These are phyloP conservation scores for Thunnus albacares DNA, from an alignment of 2,797 vertebrate species.

Conservation along the genomic window DNA sequence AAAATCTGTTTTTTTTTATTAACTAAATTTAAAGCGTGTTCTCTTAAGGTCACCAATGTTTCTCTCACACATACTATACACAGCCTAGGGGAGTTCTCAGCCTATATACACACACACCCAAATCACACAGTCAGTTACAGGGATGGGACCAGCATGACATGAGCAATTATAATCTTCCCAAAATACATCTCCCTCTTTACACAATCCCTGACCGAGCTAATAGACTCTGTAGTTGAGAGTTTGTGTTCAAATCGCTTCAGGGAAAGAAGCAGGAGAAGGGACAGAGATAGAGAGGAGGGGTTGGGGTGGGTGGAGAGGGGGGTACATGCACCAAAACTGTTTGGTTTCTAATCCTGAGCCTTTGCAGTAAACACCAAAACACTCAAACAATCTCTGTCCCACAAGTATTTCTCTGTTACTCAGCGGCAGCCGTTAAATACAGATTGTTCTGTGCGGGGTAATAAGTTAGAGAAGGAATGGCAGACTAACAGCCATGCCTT, in stretches of 20 bases:
- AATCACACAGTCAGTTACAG: conserved; percentile 46
- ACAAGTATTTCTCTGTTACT: neutral
- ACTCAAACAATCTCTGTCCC: neutral
- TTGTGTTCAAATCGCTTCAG: conserved; percentile 57
- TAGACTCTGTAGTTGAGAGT: conserved; percentile 60
- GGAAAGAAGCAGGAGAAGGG: conserved; percentile 29
- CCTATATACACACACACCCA: conserved; percentile 26
- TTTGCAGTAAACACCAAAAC: conserved; percentile 4
- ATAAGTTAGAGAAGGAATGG: neutral
- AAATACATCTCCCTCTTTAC: conserved; percentile 71
- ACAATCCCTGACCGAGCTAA: conserved; percentile 58
- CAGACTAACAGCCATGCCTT: conserved; percentile 4
- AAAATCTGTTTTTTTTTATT: neutral
- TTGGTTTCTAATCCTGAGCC: conserved; percentile 32
- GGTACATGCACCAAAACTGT: conserved; percentile 28
- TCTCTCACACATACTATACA: conserved; percentile 4
- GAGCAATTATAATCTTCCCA: conserved; percentile 74
- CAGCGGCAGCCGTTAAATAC: neutral
- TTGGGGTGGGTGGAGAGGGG: neutral
- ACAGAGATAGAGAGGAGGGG: conserved; percentile 8
- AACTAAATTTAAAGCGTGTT: conserved; percentile 22
- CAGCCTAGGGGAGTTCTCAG: conserved; percentile 28
- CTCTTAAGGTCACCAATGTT: conserved; percentile 2
- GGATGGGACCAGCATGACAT: conserved; percentile 66
- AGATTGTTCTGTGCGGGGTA: conserved; percentile 6